Percentiles rank a stretch among this genome's conserved stretches.
phyloP scores from a whole-genome alignment of 2,888 invertebrate genomes.

The Andrena haemorrhoa region DNA sequence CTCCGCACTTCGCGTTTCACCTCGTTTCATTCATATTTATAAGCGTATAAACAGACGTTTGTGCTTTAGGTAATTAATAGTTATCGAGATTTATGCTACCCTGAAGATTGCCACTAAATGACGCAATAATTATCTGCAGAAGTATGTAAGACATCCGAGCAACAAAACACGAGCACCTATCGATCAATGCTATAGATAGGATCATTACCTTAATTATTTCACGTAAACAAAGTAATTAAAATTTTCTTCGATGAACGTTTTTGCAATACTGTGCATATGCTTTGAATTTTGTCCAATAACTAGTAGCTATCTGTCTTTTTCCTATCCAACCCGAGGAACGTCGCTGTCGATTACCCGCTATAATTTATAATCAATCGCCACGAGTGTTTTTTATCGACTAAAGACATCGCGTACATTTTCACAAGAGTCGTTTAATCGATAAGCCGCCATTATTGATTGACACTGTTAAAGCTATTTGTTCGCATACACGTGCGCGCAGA shows the following conservation, averaged over 20 bases:
- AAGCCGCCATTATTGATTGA: conserved; percentile 61
- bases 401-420: conserved; percentile 46
- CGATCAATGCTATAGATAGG: background rate
- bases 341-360: background rate
- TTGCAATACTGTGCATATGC: background rate
- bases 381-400: conserved; percentile 21
- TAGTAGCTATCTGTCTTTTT: background rate
- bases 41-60: conserved; percentile 47
- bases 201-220: background rate
- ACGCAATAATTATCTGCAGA: conserved; percentile 9
- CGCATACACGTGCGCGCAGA: conserved; percentile 38
- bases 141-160: background rate
- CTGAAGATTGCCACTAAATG: conserved; percentile 7
- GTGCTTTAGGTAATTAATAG: conserved; percentile 36
- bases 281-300: background rate
- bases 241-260: background rate
- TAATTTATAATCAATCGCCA: conserved; percentile 1
- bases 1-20: conserved; percentile 28
- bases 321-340: background rate
- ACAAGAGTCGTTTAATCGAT: conserved; percentile 58
- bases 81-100: conserved; percentile 32
- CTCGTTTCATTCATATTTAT: conserved; percentile 55
- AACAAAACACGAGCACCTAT: background rate
- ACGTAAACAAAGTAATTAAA: conserved; percentile 19
- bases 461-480: conserved; percentile 66